These are phyloP conservation scores for Brachyistius frenatus DNA, from an alignment of 2,113 vertebrate species.

Conservation along the genomic window DNA sequence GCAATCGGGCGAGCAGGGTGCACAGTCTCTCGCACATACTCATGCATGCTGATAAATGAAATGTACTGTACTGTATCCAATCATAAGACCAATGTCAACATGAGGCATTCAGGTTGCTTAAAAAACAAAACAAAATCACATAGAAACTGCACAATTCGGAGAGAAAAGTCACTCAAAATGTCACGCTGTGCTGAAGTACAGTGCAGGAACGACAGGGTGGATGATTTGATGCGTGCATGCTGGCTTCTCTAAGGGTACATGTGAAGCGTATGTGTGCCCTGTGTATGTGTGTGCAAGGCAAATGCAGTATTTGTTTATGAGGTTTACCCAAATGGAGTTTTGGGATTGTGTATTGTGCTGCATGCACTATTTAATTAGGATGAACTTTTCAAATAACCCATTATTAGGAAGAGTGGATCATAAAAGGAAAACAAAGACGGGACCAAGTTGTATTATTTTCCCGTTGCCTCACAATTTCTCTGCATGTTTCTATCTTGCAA, in stretches of 20 bases:
- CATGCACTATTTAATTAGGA: constrained; percentile 69
- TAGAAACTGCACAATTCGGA: constrained; percentile 49
- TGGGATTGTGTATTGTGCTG: constrained; percentile 33
- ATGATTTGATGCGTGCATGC: constrained; percentile 33
- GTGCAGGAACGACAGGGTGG: constrained; percentile 2
- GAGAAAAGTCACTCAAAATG: constrained; percentile 60
- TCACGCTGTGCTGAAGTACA: constrained; percentile 17
- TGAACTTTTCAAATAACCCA: constrained; percentile 76
- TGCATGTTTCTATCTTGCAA: constrained; percentile 25
- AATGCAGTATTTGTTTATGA: constrained; percentile 44
- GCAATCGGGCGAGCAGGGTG: background rate
- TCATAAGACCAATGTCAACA: background rate
- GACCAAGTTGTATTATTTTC: constrained; percentile 48
- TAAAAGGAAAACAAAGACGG: constrained; percentile 57
- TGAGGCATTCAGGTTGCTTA: background rate
- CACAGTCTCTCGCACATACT: background rate
- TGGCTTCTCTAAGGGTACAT: constrained; percentile 11
- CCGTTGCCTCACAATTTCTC: constrained; percentile 24
- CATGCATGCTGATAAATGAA: background rate
- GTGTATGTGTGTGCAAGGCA: constrained; percentile 6
- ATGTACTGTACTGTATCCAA: constrained; percentile 1
- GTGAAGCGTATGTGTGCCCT: constrained; percentile 5
- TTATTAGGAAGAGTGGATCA: constrained; percentile 63
- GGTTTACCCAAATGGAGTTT: constrained; percentile 54
- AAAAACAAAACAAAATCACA: constrained; percentile 38